Conservation (phyloP, 2,797 vertebrate species). For the Syngnathus acus region DNA sequence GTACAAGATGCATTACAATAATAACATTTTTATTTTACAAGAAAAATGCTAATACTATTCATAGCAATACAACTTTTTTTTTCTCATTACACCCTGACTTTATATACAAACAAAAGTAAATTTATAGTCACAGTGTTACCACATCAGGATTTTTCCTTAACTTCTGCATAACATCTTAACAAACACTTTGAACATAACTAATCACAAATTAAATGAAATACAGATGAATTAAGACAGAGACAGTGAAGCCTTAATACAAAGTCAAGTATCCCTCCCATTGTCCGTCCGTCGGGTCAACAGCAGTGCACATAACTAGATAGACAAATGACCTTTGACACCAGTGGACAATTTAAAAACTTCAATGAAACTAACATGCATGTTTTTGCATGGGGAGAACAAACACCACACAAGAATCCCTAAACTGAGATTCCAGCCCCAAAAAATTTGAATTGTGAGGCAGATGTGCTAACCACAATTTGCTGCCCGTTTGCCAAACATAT, state of each 20-base stretch:
- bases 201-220: not conserved
- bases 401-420: not conserved
- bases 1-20: not conserved
- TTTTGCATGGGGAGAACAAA: constrained; percentile 2
- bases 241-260: not conserved
- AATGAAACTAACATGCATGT: not conserved
- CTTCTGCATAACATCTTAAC: not conserved
- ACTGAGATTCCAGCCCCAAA: not conserved
- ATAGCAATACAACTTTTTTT: not conserved
- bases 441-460: not conserved
- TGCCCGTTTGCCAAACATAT: not conserved
- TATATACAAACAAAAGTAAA: not conserved
- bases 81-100: not conserved
- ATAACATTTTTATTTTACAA: not conserved
- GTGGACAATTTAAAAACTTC: not conserved
- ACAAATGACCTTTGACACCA: not conserved
- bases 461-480: not conserved
- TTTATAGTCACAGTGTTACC: not conserved
- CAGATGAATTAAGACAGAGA: not conserved
- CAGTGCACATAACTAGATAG: too few species aligned
- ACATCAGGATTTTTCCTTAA: not conserved
- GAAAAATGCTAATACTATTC: not conserved
- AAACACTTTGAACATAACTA: not conserved
- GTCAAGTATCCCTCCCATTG: not conserved
- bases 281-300: too few species aligned